Conservation (phyloP, 2,113 vertebrate species). For the Ophthalmolycus amberensis region DNA sequence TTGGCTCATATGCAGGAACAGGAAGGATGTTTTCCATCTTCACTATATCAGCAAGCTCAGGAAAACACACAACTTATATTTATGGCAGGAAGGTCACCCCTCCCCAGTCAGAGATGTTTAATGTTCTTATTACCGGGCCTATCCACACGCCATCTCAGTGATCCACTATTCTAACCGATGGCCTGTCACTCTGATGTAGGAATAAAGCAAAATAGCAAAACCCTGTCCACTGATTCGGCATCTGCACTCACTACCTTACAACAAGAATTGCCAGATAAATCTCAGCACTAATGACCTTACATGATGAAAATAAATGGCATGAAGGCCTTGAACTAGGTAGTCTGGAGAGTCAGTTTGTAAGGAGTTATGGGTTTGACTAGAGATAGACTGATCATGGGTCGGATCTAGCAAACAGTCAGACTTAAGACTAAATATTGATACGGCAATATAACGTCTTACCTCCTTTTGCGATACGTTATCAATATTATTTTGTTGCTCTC, state of each 20-base stretch:
- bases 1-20: not conserved
- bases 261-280: conserved; percentile 48
- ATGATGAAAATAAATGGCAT: conserved; percentile 38
- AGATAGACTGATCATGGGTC: not conserved
- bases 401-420: not conserved
- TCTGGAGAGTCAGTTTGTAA: not conserved
- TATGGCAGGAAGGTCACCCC: conserved; percentile 58
- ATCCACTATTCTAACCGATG: conserved; percentile 51
- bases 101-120: conserved; percentile 63
- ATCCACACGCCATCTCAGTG: conserved; percentile 38
- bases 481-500: no score
- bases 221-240: not conserved
- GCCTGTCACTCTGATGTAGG: conserved; percentile 37
- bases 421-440: not conserved
- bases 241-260: conserved; percentile 45
- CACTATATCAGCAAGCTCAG: conserved; percentile 1
- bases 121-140: conserved; percentile 61
- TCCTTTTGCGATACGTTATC: no score
- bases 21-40: conserved; percentile 36
- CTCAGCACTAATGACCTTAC: conserved; percentile 31
- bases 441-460: no score
- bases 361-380: not conserved
- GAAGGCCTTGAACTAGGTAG: conserved; percentile 8
- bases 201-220: conserved; percentile 45
- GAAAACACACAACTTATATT: conserved; percentile 53